These are phyloP conservation scores for Bombus polaris DNA, from an alignment of 1,140 invertebrate species.

Conservation along the genomic window DNA sequence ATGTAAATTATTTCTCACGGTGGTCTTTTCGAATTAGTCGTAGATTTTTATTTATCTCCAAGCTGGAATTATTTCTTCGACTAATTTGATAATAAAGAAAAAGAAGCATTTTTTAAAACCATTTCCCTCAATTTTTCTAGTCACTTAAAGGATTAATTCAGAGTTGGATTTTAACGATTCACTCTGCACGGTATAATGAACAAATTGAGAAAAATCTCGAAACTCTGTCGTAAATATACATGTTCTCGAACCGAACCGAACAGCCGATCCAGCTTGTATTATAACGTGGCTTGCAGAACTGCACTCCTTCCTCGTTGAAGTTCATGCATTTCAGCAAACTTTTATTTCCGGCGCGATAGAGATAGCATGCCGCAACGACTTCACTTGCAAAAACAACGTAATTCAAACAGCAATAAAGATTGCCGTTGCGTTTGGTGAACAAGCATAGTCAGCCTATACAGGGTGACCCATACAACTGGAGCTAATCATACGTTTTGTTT, in stretches of 20 bases:
- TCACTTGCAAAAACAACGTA: slow-evolving; percentile 26
- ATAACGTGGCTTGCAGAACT: not conserved
- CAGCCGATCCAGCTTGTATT: not conserved
- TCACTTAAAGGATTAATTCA: not conserved
- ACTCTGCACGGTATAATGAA: not conserved
- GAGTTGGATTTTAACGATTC: not conserved
- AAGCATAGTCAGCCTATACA: not conserved
- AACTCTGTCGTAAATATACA: not conserved
- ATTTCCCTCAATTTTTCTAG: not conserved
- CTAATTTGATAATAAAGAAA: not conserved
- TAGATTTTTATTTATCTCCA: not conserved
- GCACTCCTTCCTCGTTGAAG: not conserved
- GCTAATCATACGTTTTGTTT: not conserved
- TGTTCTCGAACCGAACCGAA: not conserved
- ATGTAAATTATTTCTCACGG: too few relatives aligned
- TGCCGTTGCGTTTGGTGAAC: not conserved
- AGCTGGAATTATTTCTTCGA: too few relatives aligned
- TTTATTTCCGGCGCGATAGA: slow-evolving; percentile 8
- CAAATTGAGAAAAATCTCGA: not conserved
- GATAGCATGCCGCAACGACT: too few relatives aligned
- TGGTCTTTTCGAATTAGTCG: not conserved
- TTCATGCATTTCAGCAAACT: not conserved
- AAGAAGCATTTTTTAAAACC: not conserved
- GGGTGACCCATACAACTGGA: not conserved
- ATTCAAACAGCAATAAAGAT: slow-evolving; percentile 38